Conservation (phyloP, 2,113 vertebrate species). For the Emydocephalus ijimae region DNA sequence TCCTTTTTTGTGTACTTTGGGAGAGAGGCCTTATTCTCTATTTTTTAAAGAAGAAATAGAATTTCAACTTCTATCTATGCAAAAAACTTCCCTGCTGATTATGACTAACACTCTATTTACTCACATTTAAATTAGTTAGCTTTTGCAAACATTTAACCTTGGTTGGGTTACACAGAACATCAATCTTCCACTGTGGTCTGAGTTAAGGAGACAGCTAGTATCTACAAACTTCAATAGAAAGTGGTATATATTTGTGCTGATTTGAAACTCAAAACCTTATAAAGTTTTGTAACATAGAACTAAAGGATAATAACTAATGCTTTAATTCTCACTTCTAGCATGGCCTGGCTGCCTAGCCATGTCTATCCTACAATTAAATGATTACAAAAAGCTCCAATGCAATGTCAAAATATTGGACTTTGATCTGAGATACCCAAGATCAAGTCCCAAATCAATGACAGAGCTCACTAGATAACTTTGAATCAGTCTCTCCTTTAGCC, state of each 20-base stretch:
- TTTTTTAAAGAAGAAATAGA: not conserved
- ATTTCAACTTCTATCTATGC: not conserved
- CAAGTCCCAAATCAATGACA: not conserved
- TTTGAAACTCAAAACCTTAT: conserved; percentile 41
- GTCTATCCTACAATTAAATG: conserved; percentile 14
- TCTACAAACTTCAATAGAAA: conserved; percentile 31
- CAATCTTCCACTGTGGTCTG: conserved; percentile 5
- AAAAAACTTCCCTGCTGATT: conserved; percentile 5
- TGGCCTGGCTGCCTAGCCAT: conserved; percentile 37
- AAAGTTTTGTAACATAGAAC: conserved; percentile 45
- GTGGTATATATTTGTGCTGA: conserved; percentile 37
- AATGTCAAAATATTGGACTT: not conserved
- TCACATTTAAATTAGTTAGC: conserved; percentile 6
- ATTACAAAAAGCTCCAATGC: conserved; percentile 36
- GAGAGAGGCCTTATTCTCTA: not conserved
- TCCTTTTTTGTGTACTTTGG: not conserved
- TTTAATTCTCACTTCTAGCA: not conserved
- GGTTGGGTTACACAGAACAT: not conserved
- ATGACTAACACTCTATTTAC: not conserved
- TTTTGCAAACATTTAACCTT: conserved; percentile 12
- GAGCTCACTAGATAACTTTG: not conserved
- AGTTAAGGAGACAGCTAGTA: conserved; percentile 27
- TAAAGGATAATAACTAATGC: conserved; percentile 48
- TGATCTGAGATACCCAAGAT: not conserved
- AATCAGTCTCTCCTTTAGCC: not conserved